Base-by-base conservation (phyloP, 2,113 vertebrate genomes). In the Chiloscyllium plagiosum region DNA sequence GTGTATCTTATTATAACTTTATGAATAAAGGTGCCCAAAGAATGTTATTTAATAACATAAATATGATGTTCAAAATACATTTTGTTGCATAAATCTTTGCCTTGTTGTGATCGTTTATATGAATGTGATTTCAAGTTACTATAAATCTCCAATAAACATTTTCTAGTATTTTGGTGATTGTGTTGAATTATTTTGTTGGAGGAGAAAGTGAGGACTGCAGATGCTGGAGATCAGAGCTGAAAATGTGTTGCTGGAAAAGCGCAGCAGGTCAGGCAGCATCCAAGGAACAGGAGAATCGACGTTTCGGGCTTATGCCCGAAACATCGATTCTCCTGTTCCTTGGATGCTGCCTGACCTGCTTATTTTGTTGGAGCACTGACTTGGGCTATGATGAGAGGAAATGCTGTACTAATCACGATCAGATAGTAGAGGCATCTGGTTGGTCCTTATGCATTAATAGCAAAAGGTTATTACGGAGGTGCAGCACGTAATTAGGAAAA, bases 61-160 rank as follows among this genome's bases (percentile, higher is more conserved):
- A 83, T 20, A 47, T 47, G 80, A 83, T 1, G 4, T 47, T 83
- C 37, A 83, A 83, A 42, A 47, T 83, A 42, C 72, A 76, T 10
- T 33, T 17, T 83, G 33, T 6, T 17, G 33, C 83, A 20, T 65
- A 65, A 65, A 93, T 93, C 61, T 93, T 22, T 93, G 89, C 56
- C 61, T 66, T 37, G 26, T 90, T 61, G 89, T 37, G 61, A 37
- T 56, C 4, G 17, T 2, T 42, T 83, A 83, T 12, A 93, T 66
- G 19, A 66, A 66, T 37, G n/a, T 92, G 61, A 90, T 33, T 66
- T 65, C 33, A 92, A 92, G 61, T n/a, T 33, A 26, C 29, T 65
- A 29, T 66, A 37, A 93, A 93, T 10, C 33, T 93, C 89, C 20
- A 33, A 93, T 37, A 66, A 93, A 93, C 61, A 93, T 93, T 92